A percentile compares a stretch with the other conserved stretches of the same genome.
Conservation (phyloP, 2,888 invertebrate species). For the Phytoseiulus persimilis region DNA sequence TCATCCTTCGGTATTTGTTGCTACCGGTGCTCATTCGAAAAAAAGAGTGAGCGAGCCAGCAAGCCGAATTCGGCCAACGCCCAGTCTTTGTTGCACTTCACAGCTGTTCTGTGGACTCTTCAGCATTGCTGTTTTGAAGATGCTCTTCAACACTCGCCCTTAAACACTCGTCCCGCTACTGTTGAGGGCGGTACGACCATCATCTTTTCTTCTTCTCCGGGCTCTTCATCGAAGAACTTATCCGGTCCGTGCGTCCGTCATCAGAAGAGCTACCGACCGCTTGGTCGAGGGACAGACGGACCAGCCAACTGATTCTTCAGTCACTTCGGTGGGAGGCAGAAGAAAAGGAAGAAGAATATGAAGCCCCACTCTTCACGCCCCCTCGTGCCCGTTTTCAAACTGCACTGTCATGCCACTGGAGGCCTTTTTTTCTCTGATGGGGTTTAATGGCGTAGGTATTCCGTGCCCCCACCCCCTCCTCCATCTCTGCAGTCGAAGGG, state of each 20-base stretch:
- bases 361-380: not conserved
- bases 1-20: not conserved
- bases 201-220: not conserved
- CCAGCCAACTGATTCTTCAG: not conserved
- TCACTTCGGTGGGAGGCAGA: not conserved
- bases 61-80: not conserved
- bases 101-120: not conserved
- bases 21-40: not conserved
- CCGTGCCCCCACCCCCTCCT: not conserved
- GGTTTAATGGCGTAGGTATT: not conserved
- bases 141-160: not conserved
- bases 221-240: not conserved
- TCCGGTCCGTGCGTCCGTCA: not conserved
- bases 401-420: not conserved
- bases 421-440: not conserved
- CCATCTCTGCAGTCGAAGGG: not conserved
- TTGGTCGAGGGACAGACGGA: not conserved
- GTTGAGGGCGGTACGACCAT: not conserved
- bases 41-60: not conserved
- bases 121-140: conserved; percentile 5
- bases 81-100: conserved; percentile 5
- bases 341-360: too few species aligned
- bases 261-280: not conserved
- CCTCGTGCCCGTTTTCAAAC: not conserved
- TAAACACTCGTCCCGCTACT: not conserved